Percentiles rank a stretch among this genome's conserved stretches.
These are phyloP conservation scores for Pelmatolapia mariae DNA, from an alignment of 2,113 vertebrate species.

Conservation along the genomic window DNA sequence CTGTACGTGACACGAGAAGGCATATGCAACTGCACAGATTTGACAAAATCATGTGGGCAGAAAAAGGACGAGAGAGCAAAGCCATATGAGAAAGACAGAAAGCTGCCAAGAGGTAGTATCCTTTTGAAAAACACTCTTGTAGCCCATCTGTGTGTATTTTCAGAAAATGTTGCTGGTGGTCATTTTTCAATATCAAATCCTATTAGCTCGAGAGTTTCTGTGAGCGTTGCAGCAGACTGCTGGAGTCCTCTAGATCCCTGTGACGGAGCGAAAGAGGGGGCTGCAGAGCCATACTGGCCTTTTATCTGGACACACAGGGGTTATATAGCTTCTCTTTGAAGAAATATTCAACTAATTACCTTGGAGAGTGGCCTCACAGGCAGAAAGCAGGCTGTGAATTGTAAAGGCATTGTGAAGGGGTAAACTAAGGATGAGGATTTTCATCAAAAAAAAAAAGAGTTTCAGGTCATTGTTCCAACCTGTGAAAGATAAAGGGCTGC, in stretches of 20 bases:
- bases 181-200: constrained; percentile 77
- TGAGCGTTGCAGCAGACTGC: constrained; percentile 51
- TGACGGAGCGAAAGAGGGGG: constrained; percentile 44
- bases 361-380: constrained; percentile 72
- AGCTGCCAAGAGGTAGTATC: not conserved
- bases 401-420: constrained; percentile 63
- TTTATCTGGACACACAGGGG: constrained; percentile 73
- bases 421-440: constrained; percentile 70
- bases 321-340: constrained; percentile 77
- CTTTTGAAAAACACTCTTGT: constrained; percentile 40
- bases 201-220: constrained; percentile 72
- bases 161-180: constrained; percentile 57
- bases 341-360: constrained; percentile 82
- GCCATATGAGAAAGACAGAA: not conserved
- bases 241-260: constrained; percentile 70
- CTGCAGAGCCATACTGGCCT: constrained; percentile 63
- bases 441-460: constrained; percentile 35
- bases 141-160: constrained; percentile 32
- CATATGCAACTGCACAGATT: not conserved
- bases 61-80: not conserved
- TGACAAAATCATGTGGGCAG: not conserved
- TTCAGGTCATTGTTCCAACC: constrained; percentile 52
- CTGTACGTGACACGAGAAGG: not conserved
- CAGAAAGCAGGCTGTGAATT: constrained; percentile 63
- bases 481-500: constrained; percentile 32